These are phyloP conservation scores for Onthophagus taurus DNA, from an alignment of 1,140 invertebrate genomes.

Conservation along the genomic window DNA sequence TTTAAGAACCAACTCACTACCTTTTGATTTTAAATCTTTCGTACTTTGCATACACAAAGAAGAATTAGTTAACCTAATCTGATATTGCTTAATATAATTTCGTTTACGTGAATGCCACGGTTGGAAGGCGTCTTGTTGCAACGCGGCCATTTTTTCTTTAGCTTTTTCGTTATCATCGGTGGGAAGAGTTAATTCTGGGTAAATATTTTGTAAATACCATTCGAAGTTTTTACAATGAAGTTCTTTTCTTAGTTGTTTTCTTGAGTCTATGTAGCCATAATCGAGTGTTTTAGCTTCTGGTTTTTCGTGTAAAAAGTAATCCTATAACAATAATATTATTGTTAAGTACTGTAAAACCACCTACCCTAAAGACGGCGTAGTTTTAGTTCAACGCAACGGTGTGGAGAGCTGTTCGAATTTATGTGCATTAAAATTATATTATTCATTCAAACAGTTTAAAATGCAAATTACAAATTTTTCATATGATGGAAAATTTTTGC, in stretches of 20 bases:
- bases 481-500: too few species aligned
- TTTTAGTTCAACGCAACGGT: too few species aligned
- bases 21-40: slow-evolving; percentile 71
- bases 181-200: slow-evolving; percentile 68
- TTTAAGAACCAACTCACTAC: slow-evolving; percentile 57
- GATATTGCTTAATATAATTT: slow-evolving; percentile 63
- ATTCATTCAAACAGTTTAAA: too few species aligned
- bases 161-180: slow-evolving; percentile 46
- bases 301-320: slow-evolving; percentile 66
- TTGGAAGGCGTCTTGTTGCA: slow-evolving; percentile 57
- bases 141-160: slow-evolving; percentile 50
- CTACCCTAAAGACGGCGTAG: too few species aligned
- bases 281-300: slow-evolving; percentile 53
- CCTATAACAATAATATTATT: slow-evolving; percentile 40
- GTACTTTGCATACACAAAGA: slow-evolving; percentile 67
- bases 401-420: too few species aligned
- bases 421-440: too few species aligned
- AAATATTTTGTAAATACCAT: slow-evolving; percentile 91
- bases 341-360: too few species aligned
- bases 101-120: slow-evolving; percentile 71
- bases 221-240: slow-evolving; percentile 80
- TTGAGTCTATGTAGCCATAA: slow-evolving; percentile 71
- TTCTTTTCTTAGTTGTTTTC: slow-evolving; percentile 56
- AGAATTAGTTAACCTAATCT: slow-evolving; percentile 61
- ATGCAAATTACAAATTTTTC: background rate